Base-by-base conservation (phyloP, 2,113 vertebrate species). In the Oryzias javanicus region DNA sequence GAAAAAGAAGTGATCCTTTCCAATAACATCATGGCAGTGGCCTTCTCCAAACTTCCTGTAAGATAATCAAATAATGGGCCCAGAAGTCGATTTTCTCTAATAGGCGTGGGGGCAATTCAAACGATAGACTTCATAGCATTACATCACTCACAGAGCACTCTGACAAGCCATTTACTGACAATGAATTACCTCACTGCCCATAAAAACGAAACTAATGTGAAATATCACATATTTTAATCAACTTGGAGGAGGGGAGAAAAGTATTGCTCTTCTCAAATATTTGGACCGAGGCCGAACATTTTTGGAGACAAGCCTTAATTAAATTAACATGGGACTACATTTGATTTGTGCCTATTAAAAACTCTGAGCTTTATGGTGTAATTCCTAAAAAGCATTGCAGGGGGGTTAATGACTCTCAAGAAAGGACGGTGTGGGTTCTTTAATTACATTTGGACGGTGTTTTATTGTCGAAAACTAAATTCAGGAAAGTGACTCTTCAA, bases 141-240 rank as follows among this genome's bases (percentile, higher is more conserved):
- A 88, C 86, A 87, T 90, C 86, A 87, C 89, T 90, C 81, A 91
- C 75, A 53, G 78, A 82, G 84, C 75, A 83, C 70, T 83, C 84
- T 84, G 83, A 82, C 87, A 92, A 89, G 85, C 85, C 86, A 89
- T 86, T 87, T 83, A 76, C 72, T 82, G 79, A 91, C 86, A 88
- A 85, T 86, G 80, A 91, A 89, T 91, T 86, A 91, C 86, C 81
- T 86, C 83, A 83, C 79, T 67, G 77, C 49, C 84, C 85, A 91
- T 90, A 91, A 91, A 91, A 86, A 87, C 81, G 80, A 90, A 89
- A 90, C 90, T 92, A 89, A 91, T 92, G 90, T 82, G 83, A 92
- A 91, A 90, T 91, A 91, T 86, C 83, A 74, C 86, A 89, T 91
- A 92, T 91, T 91, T 91, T 91, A 91, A 91, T 92, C 91, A 92